Percentiles rank a stretch among this genome's conserved stretches.
phyloP scores from a whole-genome alignment of 1,140 invertebrate species.

The Artemia franciscana region DNA sequence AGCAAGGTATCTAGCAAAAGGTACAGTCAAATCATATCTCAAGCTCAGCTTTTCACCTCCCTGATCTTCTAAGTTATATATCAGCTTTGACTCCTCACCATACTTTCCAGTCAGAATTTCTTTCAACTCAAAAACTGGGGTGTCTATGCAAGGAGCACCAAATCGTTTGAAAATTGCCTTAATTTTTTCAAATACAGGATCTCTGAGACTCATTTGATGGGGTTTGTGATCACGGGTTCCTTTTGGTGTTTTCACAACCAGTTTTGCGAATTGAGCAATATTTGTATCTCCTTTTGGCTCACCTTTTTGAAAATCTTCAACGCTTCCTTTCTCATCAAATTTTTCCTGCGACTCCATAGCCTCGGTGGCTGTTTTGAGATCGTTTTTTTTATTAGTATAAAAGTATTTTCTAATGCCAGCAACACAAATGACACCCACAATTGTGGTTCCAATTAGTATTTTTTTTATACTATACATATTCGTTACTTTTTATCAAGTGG shows the following conservation, averaged over 20 bases:
- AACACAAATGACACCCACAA: too few species aligned
- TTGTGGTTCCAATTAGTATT: too few species aligned
- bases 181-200: constrained; percentile 71
- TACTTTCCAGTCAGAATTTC: constrained; percentile 97
- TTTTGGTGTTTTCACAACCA: constrained; percentile 73
- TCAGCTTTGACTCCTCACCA: constrained; percentile 96
- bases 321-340: too few species aligned
- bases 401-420: too few species aligned
- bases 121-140: constrained; percentile 95
- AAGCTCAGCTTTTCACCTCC: constrained; percentile 84
- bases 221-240: constrained; percentile 89
- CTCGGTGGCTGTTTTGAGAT: too few species aligned
- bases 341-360: too few species aligned
- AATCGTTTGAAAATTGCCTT: constrained; percentile 78
- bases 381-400: too few species aligned
- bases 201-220: constrained; percentile 74
- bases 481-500: too few species aligned
- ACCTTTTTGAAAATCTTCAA: too few species aligned
- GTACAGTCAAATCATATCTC: constrained; percentile 76
- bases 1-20: constrained; percentile 87
- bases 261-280: too few species aligned
- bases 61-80: constrained; percentile 95
- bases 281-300: too few species aligned
- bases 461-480: too few species aligned
- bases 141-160: constrained; percentile 96